Conservation (phyloP, 2,888 invertebrate species). For the Bunonema sp. region DNA sequence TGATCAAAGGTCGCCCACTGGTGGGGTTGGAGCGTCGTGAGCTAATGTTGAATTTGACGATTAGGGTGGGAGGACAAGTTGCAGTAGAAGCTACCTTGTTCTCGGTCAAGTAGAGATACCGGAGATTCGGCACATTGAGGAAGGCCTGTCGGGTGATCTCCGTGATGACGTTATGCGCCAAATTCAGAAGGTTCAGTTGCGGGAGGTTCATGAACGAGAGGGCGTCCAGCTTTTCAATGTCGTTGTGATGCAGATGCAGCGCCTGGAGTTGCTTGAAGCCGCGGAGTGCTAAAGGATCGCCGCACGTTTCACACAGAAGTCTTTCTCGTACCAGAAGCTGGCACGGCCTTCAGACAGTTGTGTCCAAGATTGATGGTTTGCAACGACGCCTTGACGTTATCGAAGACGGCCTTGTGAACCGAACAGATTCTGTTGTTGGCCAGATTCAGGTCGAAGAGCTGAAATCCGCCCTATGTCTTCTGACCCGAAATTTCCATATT, state of each 20-base stretch:
- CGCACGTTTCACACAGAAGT: constrained; percentile 1
- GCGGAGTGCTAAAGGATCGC: constrained; percentile 26
- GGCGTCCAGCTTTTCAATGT: constrained; percentile 26
- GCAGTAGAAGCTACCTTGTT: no score
- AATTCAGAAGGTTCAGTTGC: constrained; percentile 35
- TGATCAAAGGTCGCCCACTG: constrained; percentile 40
- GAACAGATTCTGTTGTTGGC: constrained; percentile 34
- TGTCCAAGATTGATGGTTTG: constrained; percentile 42
- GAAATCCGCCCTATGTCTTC: no score
- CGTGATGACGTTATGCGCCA: constrained; percentile 33
- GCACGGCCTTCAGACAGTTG: constrained; percentile 31
- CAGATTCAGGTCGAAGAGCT: constrained; percentile 40
- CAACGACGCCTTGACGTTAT: constrained; percentile 31
- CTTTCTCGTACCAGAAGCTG: constrained; percentile 25
- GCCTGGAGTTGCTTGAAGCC: constrained; percentile 42
- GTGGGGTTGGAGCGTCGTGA: constrained; percentile 16
- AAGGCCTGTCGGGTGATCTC: constrained; percentile 27
- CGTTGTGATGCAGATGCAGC: constrained; percentile 39
- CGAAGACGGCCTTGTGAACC: constrained; percentile 34
- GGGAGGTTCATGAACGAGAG: constrained; percentile 43
- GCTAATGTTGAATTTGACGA: no score
- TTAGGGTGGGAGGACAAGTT: no score
- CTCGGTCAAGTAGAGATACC: constrained; percentile 38
- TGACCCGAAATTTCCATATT: not conserved
- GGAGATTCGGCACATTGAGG: constrained; percentile 41